Base-by-base conservation (phyloP, 2,888 invertebrate genomes). In the Metallyticus violacea region DNA sequence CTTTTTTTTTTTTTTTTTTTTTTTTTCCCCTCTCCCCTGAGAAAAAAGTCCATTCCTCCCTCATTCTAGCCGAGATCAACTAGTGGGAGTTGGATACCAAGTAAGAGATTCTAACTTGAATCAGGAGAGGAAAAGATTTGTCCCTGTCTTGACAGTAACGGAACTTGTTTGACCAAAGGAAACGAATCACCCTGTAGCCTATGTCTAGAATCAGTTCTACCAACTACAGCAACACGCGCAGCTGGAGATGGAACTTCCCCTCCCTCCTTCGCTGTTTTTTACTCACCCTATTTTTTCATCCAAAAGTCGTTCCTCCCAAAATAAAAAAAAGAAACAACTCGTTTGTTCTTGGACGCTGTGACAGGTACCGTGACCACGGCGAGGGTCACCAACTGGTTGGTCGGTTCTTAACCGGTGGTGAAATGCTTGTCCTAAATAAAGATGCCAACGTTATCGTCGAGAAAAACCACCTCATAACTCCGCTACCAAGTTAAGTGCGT, bases 261-360 rank as follows among this genome's bases (percentile, higher is more conserved):
- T 22, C 27, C 28, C 6, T 28, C 27, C 82, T 81, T 81, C n/a
- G n/a, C n/a, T 15, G 40, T 62, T 62, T 62, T 62, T 62, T 62
- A 62, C 40, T 62, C 40, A 62, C 40, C 40, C 40, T 62, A 62
- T 62, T 62, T 62, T 62, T 62, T 62, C 40, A 62, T 81, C 29
- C 40, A 25, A 62, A 82, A 62, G 81, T 81, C 6, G 62, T 62
- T 81, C 40, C 62, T 40, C 81, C 81, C 22, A 62, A 15, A 62
- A 62, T 15, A 62, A 62, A 62, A 62, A 81, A 81, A 81, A 40
- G 40, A 62, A 62, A 40, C 81, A 40, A 82, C 62, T 76, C 82
- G 82, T 82, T 82, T 82, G 82, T 82, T 81, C n/a, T 30, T 82
- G 82, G 82, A n/a, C 76, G 7, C 15, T 82, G 82, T 82, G 82